These are phyloP conservation scores for Neomicropteryx cornuta DNA, from an alignment of 1,140 invertebrate species.

Conservation along the genomic window DNA sequence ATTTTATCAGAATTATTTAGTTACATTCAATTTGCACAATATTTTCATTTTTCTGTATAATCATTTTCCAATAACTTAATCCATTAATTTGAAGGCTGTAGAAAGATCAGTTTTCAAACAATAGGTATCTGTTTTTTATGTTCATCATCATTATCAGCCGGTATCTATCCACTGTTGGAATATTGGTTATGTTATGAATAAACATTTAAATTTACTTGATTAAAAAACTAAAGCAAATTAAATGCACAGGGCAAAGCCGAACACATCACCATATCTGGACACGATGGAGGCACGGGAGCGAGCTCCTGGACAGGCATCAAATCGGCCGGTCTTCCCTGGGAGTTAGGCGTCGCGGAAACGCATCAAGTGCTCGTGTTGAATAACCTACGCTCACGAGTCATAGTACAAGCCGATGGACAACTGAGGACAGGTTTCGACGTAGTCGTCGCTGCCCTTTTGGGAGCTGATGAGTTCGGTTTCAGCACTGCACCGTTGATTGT, in stretches of 20 bases:
- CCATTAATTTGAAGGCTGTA: no score
- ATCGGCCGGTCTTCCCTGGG: conserved; percentile 94
- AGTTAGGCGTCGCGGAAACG: conserved; percentile 93
- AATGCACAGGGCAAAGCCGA: conserved; percentile 82
- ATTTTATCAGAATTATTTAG: no score
- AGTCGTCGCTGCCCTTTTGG: conserved; percentile 88
- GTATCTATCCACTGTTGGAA: no score
- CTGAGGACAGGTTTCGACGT: conserved; percentile 93
- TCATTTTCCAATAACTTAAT: no score
- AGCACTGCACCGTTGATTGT: conserved; percentile 96
- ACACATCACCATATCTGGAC: conserved; percentile 96
- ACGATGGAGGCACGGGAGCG: conserved; percentile 97
- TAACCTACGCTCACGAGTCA: conserved; percentile 86
- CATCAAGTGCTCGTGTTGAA: conserved; percentile 95
- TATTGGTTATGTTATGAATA: background rate
- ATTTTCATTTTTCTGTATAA: no score
- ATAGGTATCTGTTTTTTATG: no score
- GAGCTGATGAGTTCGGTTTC: conserved; percentile 98
- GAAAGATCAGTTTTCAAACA: no score
- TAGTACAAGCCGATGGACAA: conserved; percentile 92
- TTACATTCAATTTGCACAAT: no score
- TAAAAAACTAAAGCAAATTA: background rate
- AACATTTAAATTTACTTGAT: conserved; percentile 1
- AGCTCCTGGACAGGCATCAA: conserved; percentile 97
- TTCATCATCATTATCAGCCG: no score